These are phyloP conservation scores for Microtus pennsylvanicus DNA, from an alignment of 2,113 vertebrate genomes.

Conservation along the genomic window DNA sequence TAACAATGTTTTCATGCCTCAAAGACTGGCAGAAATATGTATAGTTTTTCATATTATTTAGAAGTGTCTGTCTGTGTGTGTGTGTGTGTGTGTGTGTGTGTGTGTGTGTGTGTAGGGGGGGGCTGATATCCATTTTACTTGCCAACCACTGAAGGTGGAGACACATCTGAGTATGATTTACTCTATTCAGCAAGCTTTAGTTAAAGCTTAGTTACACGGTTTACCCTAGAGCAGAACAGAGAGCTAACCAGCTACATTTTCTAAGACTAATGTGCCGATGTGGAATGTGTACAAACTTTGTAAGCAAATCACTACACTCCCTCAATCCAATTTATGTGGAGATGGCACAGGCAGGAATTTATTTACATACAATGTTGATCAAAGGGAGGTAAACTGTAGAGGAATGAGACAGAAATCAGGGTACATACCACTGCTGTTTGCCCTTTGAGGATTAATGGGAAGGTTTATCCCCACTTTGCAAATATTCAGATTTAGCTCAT, in stretches of 20 bases:
- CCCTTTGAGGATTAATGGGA: neutral
- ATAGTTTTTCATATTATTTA: neutral
- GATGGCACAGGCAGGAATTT: neutral
- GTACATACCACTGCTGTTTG: neutral
- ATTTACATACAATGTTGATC: conserved; percentile 41
- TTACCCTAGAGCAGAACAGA: conserved; percentile 43
- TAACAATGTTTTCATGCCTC: neutral
- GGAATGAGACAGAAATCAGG: neutral
- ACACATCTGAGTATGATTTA: conserved; percentile 51
- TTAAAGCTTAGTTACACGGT: conserved; percentile 52
- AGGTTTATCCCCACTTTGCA: neutral
- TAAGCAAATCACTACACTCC: conserved; percentile 40
- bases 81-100: neutral
- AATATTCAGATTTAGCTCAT: neutral
- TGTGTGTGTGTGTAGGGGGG: neutral
- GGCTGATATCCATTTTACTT: neutral
- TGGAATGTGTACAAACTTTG: conserved; percentile 22
- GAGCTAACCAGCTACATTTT: conserved; percentile 53
- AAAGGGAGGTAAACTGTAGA: neutral
- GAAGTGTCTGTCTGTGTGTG: neutral
- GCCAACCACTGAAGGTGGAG: neutral
- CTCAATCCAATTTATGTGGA: conserved; percentile 38
- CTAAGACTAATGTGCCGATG: neutral
- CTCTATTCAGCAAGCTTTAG: neutral
- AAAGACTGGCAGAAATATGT: neutral